Evolutionary conservation across 2,797 vertebrate species (phyloP).

Genomic region (Thaleichthys pacificus): DNA sequence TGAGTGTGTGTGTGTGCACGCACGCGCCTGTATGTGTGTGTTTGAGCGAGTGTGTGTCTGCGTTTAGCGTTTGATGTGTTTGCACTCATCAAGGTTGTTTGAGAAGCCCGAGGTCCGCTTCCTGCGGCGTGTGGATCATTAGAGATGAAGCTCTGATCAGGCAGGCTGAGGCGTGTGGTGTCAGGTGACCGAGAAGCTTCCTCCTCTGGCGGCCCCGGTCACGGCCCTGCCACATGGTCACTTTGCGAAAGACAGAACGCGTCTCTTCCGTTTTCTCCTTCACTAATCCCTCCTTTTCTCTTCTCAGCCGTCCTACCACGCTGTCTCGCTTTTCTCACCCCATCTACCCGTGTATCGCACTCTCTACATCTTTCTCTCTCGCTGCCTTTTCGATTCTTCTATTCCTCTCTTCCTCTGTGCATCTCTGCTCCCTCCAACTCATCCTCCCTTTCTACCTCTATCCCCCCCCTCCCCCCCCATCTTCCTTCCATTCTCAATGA

Average conservation of each 20-base stretch:
- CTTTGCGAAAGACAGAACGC: constrained; percentile 29
- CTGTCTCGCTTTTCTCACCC: background rate
- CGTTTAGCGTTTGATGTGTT: too few relatives aligned
- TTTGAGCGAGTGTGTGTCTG: too few relatives aligned
- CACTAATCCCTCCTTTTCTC: background rate
- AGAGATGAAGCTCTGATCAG: background rate
- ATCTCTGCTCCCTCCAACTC: background rate
- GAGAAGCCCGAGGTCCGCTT: too few relatives aligned
- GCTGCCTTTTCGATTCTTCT: background rate
- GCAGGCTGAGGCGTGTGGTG: constrained; percentile 23
- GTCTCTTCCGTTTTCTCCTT: background rate
- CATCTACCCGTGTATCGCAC: background rate
- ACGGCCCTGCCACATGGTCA: constrained; percentile 43
- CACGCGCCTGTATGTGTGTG: background rate
- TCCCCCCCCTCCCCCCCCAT: constrained; percentile 24
- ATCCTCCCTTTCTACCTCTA: background rate
- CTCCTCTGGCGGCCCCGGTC: constrained; percentile 35
- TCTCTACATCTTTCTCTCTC: background rate
- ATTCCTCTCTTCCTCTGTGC: background rate
- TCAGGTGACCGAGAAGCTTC: constrained; percentile 51
- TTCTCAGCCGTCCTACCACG: background rate
- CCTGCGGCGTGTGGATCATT: too few relatives aligned
- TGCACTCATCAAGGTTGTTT: too few relatives aligned
- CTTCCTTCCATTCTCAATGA: constrained; percentile 43
- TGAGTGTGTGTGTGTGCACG: too few relatives aligned